A percentile compares a stretch with the other conserved stretches of the same genome.
Evolutionary conservation across 2,888 invertebrate genomes (phyloP).

Genomic region (Thera obeliscata): DNA sequence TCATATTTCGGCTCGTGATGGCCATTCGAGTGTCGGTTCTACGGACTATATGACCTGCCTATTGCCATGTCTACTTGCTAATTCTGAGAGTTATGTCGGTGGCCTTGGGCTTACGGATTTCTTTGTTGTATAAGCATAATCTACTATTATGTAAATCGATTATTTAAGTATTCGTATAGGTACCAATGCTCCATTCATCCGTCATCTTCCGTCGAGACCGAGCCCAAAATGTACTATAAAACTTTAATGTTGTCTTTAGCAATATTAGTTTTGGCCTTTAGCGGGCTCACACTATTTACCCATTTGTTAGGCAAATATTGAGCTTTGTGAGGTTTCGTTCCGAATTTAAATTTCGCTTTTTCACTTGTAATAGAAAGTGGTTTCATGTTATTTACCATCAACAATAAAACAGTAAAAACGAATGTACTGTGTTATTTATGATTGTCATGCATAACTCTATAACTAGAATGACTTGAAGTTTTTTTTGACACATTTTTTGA

Average conservation of each 20-base stretch:
- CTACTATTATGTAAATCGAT: conserved; percentile 6
- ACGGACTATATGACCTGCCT: no score
- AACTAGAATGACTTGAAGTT: not conserved
- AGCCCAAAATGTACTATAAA: conserved; percentile 41
- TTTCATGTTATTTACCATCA: conserved; percentile 26
- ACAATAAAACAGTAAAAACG: not conserved
- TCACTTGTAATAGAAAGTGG: conserved; percentile 58
- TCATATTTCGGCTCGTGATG: no score
- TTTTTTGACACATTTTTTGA: not conserved
- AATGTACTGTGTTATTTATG: not conserved
- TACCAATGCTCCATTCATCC: conserved; percentile 21
- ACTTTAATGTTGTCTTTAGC: conserved; percentile 53
- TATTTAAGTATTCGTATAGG: conserved; percentile 2
- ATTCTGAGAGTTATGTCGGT: not conserved
- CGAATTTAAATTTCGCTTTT: conserved; percentile 65
- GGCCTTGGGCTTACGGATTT: not conserved
- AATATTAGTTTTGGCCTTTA: conserved; percentile 60
- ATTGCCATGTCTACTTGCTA: not conserved
- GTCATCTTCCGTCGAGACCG: conserved; percentile 4
- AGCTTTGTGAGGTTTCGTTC: conserved; percentile 53
- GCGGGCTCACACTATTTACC: conserved; percentile 60
- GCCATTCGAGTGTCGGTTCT: no score
- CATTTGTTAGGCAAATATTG: conserved; percentile 72
- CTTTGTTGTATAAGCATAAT: not conserved
- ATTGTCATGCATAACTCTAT: not conserved